These are phyloP conservation scores for Plagodis dolabraria DNA, from an alignment of 2,888 invertebrate genomes.

Conservation along the genomic window DNA sequence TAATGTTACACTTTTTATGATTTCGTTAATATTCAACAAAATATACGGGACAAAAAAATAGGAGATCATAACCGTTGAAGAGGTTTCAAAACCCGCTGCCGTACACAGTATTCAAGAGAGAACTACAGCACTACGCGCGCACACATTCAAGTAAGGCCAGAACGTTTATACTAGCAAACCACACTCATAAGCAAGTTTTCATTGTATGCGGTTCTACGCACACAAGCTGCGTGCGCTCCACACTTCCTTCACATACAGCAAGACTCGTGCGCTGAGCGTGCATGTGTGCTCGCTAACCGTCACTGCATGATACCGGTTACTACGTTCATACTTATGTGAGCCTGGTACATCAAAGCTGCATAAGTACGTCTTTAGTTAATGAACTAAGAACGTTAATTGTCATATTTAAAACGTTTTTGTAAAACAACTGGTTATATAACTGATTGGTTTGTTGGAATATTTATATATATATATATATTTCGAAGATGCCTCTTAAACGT, in stretches of 20 bases:
- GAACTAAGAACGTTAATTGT: not conserved
- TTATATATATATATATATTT: too few species aligned
- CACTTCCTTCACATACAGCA: too few species aligned
- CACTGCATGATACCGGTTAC: not conserved
- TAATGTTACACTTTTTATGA: not conserved
- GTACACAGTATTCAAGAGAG: not conserved
- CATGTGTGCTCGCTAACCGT: not conserved
- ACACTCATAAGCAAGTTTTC: too few species aligned
- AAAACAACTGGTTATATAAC: not conserved
- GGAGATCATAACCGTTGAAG: not conserved
- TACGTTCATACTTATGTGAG: not conserved
- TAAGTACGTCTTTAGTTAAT: not conserved
- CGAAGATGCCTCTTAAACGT: not conserved
- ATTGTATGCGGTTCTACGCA: too few species aligned
- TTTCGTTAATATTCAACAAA: not conserved
- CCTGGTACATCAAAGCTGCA: not conserved
- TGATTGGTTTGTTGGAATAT: not conserved
- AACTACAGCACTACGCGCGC: not conserved
- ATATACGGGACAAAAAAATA: not conserved
- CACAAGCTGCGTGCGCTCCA: too few species aligned
- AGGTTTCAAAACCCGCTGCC: not conserved
- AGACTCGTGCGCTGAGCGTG: too few species aligned
- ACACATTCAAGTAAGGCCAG: too few species aligned
- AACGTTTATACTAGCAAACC: too few species aligned
- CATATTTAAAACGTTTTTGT: not conserved